Evolutionary conservation across 2,888 invertebrate genomes (phyloP).

Genomic region (Caenorhabditis sulstoni): DNA sequence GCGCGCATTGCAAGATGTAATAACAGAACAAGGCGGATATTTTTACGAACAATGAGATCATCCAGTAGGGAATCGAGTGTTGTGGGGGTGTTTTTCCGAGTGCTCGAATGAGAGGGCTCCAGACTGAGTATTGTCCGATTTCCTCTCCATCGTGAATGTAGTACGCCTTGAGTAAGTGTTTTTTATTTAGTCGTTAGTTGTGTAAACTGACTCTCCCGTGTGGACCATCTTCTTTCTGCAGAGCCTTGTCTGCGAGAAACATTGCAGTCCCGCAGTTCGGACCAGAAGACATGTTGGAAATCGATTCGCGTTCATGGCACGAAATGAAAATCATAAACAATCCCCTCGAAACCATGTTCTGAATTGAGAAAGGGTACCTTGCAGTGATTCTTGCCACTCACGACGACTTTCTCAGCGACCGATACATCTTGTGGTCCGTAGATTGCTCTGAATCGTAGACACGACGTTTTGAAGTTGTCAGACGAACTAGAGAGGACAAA

Average conservation of each 20-base stretch:
- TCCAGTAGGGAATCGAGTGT: neutral
- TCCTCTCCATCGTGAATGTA: slow-evolving; percentile 23
- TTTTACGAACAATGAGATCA: neutral
- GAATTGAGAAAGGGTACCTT: neutral
- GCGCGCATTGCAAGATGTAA: slow-evolving; percentile 1
- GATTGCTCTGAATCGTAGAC: slow-evolving; percentile 34
- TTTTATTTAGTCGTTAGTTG: too few relatives aligned
- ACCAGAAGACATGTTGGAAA: slow-evolving; percentile 25
- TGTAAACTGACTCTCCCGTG: slow-evolving; percentile 42
- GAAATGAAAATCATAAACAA: slow-evolving; percentile 12
- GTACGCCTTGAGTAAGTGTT: slow-evolving; percentile 33
- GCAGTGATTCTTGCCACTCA: neutral
- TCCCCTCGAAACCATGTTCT: slow-evolving; percentile 14
- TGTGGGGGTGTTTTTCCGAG: slow-evolving; percentile 16
- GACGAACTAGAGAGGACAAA: neutral
- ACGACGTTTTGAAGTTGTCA: slow-evolving; percentile 5
- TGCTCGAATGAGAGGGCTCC: slow-evolving; percentile 15
- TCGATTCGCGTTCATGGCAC: slow-evolving; percentile 4
- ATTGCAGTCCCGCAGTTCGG: slow-evolving; percentile 27
- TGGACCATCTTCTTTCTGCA: neutral
- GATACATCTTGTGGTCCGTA: slow-evolving; percentile 39
- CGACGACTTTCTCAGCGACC: slow-evolving; percentile 42
- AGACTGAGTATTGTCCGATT: slow-evolving; percentile 29
- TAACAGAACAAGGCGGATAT: slow-evolving; percentile 3
- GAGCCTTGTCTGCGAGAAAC: slow-evolving; percentile 28